Base-by-base conservation (phyloP, 1,140 invertebrate species). In the Pogonognathellus flavescens region DNA sequence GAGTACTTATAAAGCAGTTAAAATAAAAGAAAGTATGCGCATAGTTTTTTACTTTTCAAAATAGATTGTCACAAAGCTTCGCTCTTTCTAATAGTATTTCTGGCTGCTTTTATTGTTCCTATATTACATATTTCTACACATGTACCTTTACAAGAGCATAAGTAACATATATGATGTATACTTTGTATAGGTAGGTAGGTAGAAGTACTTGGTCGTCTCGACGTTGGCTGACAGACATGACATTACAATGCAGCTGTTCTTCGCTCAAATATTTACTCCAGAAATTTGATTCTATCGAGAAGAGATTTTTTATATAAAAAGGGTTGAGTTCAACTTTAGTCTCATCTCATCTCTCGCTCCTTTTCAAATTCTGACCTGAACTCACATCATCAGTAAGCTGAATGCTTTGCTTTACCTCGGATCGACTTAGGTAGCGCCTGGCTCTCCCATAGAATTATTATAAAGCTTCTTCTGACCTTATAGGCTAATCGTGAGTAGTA, bases 241-340 rank as follows among this genome's bases (percentile, higher is more conserved):
- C 25, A 50, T 49, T 50, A 76, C 70, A 76, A 62, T 81, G 82
- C 86, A 81, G 82, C 80, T 86, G 82, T 82, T 84, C 70, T 82
- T 55, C 55, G 49, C 84, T 87, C 86, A 87, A 87, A 87, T 87
- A 87, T 87, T 87, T 87, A 87, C 86, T 87, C 83, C 81, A 87
- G 86, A 87, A 87, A 87, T 87, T 87, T 83, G 86, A 87, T 87
- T 85, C 86, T 85, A 86, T 85, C 84, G 81, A 41, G 53, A 76
- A 55, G 60, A 82, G 25, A 76, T 66, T 82, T 86, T 86, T 86
- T 86, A 82, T 76, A 86, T 86, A 82, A 86, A 84, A 86, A 86
- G 85, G 85, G 85, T 86, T 86, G 55, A 70, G 85, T 76, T 76
- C 70, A 25, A 25, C 11, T 25, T n/a, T 10, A 25, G 62, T 66